Evolutionary conservation across 2,797 vertebrate species (phyloP), one percentile per base, ranked within the genome.

Genomic region (Falco columbarius): DNA sequence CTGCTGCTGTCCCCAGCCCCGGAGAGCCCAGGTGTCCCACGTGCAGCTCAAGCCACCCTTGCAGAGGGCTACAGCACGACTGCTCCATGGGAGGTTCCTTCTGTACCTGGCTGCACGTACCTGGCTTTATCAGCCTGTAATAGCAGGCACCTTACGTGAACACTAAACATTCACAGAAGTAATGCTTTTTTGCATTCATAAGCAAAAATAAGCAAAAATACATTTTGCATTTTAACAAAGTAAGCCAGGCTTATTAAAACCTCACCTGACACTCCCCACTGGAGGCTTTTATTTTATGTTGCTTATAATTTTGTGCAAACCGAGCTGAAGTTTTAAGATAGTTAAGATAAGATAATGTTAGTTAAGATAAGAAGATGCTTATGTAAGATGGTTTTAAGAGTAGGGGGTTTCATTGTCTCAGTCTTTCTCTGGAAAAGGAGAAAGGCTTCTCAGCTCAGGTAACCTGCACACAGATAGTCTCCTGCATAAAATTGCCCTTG

Each of bases 21-120:
- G 56, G 52, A 32, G 6, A 82, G 7, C 21, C 27, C 29, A n/a
- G 0, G 1, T 17, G 8, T 16, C 11, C 9, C 10, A 17, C 4
- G 0, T 5, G 26, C 23, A 51, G 24, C 42, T 86, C 29, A 32
- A 70, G 32, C 9, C 46, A 24, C 30, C 36, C 0, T 0, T 17
- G 24, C 0, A 47, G 22, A 46, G 29, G 27, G 23, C 30, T 34
- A 36, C 26, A 38, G 23, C 16, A 5, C 20, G 30, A 9, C 23
- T 54, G 36, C 26, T 34, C 24, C 14, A 2, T 16, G 21, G 14
- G 51, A 73, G 30, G 36, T 10, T 63, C 61, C 38, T 67, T 56
- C 67, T 47, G 32, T 21, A 17, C 38, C 44, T 46, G 47, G 32
- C 36, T 47, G 70, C 27, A 23, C 10, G 9, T 27, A 38, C 8